Evolutionary conservation across 2,113 vertebrate species (phyloP).

Genomic region (Psophia crepitans): DNA sequence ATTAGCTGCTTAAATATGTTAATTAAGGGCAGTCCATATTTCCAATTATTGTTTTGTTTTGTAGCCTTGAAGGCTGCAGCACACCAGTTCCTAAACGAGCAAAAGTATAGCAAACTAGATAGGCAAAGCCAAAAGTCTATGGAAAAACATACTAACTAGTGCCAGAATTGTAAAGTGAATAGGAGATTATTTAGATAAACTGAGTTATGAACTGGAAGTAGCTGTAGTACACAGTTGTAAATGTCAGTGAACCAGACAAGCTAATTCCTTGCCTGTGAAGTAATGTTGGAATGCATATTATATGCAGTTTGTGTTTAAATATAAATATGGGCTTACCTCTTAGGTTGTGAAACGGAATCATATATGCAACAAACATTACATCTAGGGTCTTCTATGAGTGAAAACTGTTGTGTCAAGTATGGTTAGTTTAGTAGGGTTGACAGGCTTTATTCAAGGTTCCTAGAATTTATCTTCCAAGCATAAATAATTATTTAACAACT

Average conservation of each 20-base stretch:
- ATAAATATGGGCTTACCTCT: conserved; percentile 51
- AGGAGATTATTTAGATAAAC: conserved; percentile 64
- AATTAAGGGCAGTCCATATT: not conserved
- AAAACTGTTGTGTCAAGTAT: conserved; percentile 66
- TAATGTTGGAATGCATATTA: conserved; percentile 6
- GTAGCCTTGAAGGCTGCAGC: not conserved
- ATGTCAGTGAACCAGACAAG: conserved; percentile 64
- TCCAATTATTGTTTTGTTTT: not conserved
- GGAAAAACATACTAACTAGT: conserved; percentile 35
- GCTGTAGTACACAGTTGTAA: conserved; percentile 39
- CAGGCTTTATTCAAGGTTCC: conserved; percentile 41
- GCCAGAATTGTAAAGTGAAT: conserved; percentile 35
- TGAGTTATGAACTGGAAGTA: conserved; percentile 43
- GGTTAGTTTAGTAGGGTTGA: conserved; percentile 68
- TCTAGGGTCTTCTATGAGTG: conserved; percentile 2
- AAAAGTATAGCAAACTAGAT: not conserved
- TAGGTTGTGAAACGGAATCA: conserved; percentile 11
- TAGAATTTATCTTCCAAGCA: conserved; percentile 62
- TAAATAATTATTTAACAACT: conserved; percentile 75
- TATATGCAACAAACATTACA: conserved; percentile 31
- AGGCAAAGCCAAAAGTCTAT: not conserved
- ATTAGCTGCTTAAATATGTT: not conserved
- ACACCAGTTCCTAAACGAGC: not conserved
- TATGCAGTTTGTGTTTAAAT: conserved; percentile 56
- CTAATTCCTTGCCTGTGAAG: conserved; percentile 62